A percentile compares a stretch with the other conserved stretches of the same genome.
Evolutionary conservation across 1,140 invertebrate species (phyloP).

Genomic region (Euura lappo): DNA sequence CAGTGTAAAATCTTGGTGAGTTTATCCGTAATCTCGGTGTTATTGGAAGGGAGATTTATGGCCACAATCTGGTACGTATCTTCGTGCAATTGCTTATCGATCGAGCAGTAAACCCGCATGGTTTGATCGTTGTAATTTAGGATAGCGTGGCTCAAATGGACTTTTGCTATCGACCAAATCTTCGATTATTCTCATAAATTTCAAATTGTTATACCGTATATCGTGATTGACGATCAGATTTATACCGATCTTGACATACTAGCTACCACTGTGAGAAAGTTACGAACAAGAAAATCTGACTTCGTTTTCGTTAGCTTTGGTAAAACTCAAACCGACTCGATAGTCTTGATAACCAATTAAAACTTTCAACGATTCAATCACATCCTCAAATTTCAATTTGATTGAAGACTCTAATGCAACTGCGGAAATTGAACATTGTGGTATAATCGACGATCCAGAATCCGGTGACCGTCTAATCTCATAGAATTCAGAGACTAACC

Average conservation of each 20-base stretch:
- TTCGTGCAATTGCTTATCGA: background rate
- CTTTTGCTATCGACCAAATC: background rate
- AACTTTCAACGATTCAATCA: background rate
- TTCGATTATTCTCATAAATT: no score
- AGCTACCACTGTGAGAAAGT: no score
- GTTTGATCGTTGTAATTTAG: slow-evolving; percentile 3
- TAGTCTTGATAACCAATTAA: background rate
- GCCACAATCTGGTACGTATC: background rate
- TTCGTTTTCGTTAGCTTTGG: no score
- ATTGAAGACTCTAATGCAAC: background rate
- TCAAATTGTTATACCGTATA: no score
- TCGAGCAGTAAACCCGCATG: background rate
- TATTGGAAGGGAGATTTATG: no score
- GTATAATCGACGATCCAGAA: background rate
- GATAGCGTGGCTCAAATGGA: background rate
- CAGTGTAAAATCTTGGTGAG: no score
- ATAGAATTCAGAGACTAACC: background rate
- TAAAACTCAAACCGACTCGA: no score
- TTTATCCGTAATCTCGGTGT: no score
- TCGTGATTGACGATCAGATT: no score
- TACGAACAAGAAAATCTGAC: no score
- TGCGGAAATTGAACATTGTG: background rate
- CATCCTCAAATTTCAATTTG: background rate
- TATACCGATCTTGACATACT: no score
- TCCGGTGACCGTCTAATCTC: background rate